A percentile compares a stretch with the other conserved stretches of the same genome.
phyloP scores from a whole-genome alignment of 2,797 vertebrate genomes.

The Glyptemys insculpta region DNA sequence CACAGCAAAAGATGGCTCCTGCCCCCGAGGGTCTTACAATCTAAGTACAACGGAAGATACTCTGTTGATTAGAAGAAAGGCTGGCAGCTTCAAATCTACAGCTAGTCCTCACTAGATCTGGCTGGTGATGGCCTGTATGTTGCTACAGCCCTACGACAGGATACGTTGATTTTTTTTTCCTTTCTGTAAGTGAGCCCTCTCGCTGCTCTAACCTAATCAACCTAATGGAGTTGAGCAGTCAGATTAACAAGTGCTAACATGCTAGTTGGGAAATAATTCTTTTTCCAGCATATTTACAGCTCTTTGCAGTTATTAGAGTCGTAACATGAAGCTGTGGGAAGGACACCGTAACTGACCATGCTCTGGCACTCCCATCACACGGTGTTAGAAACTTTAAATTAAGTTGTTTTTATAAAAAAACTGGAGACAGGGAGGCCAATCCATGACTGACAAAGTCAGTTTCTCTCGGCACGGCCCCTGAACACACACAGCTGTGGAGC shows the following conservation, averaged over 20 bases:
- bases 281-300: neutral
- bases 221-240: neutral
- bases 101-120: neutral
- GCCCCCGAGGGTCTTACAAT: too few relatives aligned
- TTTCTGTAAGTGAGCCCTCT: neutral
- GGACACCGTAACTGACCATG: neutral
- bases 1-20: too few relatives aligned
- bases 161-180: neutral
- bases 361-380: neutral
- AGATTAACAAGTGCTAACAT: neutral
- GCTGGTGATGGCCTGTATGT: too few relatives aligned
- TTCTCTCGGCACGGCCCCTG: neutral
- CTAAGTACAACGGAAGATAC: too few relatives aligned
- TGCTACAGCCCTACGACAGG: neutral
- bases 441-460: neutral
- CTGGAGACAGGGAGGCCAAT: neutral
- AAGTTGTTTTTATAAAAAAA: neutral
- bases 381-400: neutral
- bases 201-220: neutral
- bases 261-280: neutral
- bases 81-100: neutral
- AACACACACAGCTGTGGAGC: neutral
- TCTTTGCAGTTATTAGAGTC: slow-evolving; percentile 4
- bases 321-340: neutral
- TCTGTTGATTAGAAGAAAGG: too few relatives aligned